Percentiles rank a stretch among this genome's conserved stretches.
Evolutionary conservation across 2,113 vertebrate species (phyloP).

Genomic region (Trogon surrucura): DNA sequence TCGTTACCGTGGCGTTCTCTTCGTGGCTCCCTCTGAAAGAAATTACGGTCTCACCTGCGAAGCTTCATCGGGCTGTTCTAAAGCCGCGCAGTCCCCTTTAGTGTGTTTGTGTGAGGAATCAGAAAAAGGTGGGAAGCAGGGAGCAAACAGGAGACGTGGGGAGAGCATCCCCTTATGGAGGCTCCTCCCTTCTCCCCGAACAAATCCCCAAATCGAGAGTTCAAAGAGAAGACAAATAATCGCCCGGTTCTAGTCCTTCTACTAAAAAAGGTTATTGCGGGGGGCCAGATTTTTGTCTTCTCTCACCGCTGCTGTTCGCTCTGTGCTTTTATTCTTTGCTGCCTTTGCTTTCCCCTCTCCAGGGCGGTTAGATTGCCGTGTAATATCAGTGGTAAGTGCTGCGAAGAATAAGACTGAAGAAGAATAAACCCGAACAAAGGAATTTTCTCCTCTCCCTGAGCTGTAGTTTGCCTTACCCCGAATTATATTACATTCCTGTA

Average conservation of each 20-base stretch:
- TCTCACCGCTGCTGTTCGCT: accelerated
- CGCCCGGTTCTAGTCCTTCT: neutral
- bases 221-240: neutral
- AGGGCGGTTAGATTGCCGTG: neutral
- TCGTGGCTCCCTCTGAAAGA: neutral
- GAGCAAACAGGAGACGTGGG: accelerated
- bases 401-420: neutral
- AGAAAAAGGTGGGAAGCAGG: neutral
- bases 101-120: neutral
- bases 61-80: neutral
- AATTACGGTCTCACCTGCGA: neutral
- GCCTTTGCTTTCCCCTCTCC: neutral
- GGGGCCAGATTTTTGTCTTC: neutral
- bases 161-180: accelerated
- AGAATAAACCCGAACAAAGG: neutral
- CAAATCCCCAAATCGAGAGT: neutral
- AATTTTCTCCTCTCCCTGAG: neutral
- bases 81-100: neutral
- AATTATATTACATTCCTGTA: neutral
- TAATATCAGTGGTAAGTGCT: neutral
- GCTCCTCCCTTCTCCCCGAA: neutral
- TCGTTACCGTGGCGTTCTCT: accelerated
- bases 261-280: neutral
- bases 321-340: neutral
- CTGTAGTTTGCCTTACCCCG: neutral